phyloP scores from a whole-genome alignment of 1,140 invertebrate species.

The Pararge aegeria region DNA sequence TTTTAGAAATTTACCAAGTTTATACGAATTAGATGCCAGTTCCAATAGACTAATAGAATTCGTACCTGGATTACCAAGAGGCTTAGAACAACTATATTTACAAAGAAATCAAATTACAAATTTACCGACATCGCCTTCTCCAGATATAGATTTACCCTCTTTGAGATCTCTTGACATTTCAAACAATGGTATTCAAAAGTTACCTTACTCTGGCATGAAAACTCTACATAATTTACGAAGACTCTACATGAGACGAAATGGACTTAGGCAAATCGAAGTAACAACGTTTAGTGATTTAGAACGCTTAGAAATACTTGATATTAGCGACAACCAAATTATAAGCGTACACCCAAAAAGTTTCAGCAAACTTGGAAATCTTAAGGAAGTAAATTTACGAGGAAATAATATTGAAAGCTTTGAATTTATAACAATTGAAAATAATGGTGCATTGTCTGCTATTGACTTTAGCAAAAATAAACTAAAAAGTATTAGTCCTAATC shows the following conservation, averaged over 20 bases:
- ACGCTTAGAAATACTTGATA: slow-evolving; percentile 87
- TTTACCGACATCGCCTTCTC: slow-evolving; percentile 82
- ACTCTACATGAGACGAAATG: slow-evolving; percentile 89
- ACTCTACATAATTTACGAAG: slow-evolving; percentile 85
- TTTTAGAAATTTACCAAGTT: slow-evolving; percentile 85
- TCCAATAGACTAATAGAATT: slow-evolving; percentile 87
- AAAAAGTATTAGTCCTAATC: slow-evolving; percentile 83
- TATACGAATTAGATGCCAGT: slow-evolving; percentile 90
- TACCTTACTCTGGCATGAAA: slow-evolving; percentile 83
- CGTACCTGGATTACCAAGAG: slow-evolving; percentile 86
- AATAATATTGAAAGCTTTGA: slow-evolving; percentile 88
- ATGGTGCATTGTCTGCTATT: slow-evolving; percentile 82
- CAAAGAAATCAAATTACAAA: slow-evolving; percentile 86
- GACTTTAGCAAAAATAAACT: slow-evolving; percentile 90
- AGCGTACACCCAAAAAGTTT: slow-evolving; percentile 85
- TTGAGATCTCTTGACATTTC: slow-evolving; percentile 88
- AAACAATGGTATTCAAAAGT: slow-evolving; percentile 86
- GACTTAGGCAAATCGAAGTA: slow-evolving; percentile 85
- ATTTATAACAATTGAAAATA: slow-evolving; percentile 84
- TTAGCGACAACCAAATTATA: slow-evolving; percentile 87
- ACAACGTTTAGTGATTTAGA: slow-evolving; percentile 85
- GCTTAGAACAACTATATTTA: slow-evolving; percentile 88
- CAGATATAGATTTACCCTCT: slow-evolving; percentile 85
- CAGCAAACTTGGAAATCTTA: slow-evolving; percentile 81
- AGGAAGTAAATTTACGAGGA: slow-evolving; percentile 86